phyloP scores from a whole-genome alignment of 1,140 invertebrate genomes.

The Lasaia peninsularis region DNA sequence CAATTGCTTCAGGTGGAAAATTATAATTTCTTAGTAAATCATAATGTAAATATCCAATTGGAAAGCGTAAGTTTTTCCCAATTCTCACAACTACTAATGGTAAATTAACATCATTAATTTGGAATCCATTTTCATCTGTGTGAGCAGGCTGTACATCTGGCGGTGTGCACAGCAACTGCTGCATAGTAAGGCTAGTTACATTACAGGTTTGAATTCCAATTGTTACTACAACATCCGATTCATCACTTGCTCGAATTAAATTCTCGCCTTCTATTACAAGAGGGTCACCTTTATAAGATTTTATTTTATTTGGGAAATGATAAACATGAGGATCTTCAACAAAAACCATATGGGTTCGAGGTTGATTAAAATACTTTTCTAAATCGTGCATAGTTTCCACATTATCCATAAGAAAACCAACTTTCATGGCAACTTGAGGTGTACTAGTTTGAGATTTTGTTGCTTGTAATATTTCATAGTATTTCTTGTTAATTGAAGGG shows the following conservation, averaged over 20 bases:
- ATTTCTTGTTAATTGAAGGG: conserved; percentile 86
- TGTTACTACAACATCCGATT: conserved; percentile 94
- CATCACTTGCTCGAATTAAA: conserved; percentile 93
- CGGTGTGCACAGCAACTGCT: conserved; percentile 93
- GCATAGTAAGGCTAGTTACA: conserved; percentile 92
- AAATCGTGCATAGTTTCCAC: conserved; percentile 92
- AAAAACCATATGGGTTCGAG: conserved; percentile 89
- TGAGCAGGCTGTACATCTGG: conserved; percentile 90
- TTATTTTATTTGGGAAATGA: conserved; percentile 90
- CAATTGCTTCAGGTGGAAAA: conserved; percentile 91
- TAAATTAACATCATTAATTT: conserved; percentile 83
- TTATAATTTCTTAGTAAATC: conserved; percentile 90
- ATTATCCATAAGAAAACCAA: conserved; percentile 97
- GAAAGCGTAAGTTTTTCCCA: conserved; percentile 90
- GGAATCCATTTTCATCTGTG: conserved; percentile 91
- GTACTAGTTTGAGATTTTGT: conserved; percentile 70
- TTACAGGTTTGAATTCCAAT: conserved; percentile 94
- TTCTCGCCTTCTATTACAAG: conserved; percentile 97
- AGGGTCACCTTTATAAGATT: conserved; percentile 95
- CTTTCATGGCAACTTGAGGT: conserved; percentile 82
- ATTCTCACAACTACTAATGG: conserved; percentile 94
- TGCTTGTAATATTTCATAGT: conserved; percentile 70
- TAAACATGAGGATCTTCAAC: conserved; percentile 95
- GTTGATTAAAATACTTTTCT: conserved; percentile 89
- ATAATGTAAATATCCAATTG: conserved; percentile 93